phyloP scores from a whole-genome alignment of 2,888 invertebrate species.

The Liposcelis brunnea region DNA sequence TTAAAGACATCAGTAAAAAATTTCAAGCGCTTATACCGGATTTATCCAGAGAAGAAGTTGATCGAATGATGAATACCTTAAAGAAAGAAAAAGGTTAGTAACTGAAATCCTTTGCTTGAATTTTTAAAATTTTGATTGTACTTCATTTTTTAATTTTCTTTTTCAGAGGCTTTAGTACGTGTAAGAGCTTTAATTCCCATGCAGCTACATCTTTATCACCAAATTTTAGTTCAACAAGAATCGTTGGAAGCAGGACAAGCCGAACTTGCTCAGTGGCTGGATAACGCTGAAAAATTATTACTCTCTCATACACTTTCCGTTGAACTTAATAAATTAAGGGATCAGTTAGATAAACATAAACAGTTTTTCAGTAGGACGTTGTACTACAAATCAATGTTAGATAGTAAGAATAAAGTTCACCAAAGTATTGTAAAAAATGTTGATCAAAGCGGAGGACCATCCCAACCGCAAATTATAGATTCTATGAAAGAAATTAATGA shows the following conservation, averaged over 20 bases:
- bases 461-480: constrained; percentile 13
- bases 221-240: constrained; percentile 73
- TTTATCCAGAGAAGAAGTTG: constrained; percentile 76
- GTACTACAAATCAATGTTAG: constrained; percentile 85
- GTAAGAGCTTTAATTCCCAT: constrained; percentile 68
- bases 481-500: constrained; percentile 54
- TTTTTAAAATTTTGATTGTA: background rate
- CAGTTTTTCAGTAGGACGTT: constrained; percentile 70
- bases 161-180: constrained; percentile 56
- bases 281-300: constrained; percentile 62
- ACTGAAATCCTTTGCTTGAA: background rate
- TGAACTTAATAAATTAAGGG: constrained; percentile 53
- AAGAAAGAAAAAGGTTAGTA: constrained; percentile 54
- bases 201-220: constrained; percentile 65
- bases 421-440: constrained; percentile 68
- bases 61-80: constrained; percentile 70
- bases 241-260: constrained; percentile 72
- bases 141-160: constrained; percentile 6
- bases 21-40: constrained; percentile 84
- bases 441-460: constrained; percentile 44
- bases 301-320: constrained; percentile 37
- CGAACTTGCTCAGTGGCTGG: constrained; percentile 75
- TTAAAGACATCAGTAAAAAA: constrained; percentile 78
- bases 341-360: constrained; percentile 64
- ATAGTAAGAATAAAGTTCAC: constrained; percentile 87